Evolutionary conservation across 2,113 vertebrate genomes (phyloP).

Genomic region (Passer montanus): DNA sequence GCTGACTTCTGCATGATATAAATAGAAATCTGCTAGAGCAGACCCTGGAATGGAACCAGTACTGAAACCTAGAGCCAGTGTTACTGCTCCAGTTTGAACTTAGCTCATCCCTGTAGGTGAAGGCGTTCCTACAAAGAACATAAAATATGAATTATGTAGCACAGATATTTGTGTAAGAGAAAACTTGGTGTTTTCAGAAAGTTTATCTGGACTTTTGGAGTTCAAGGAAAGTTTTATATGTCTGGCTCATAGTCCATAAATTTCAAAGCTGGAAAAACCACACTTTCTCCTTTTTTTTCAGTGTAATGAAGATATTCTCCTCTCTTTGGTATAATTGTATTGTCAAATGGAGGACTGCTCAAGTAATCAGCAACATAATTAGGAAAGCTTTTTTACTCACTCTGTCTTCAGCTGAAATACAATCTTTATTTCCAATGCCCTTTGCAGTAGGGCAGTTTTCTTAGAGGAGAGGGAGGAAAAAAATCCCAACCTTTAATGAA

Average conservation of each 20-base stretch:
- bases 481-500: conserved; percentile 13
- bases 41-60: not conserved
- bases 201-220: conserved; percentile 1
- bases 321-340: conserved; percentile 55
- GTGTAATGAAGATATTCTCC: conserved; percentile 64
- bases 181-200: not conserved
- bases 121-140: not conserved
- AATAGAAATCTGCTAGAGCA: not conserved
- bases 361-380: conserved; percentile 72
- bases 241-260: conserved; percentile 6
- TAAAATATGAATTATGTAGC: not conserved
- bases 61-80: not conserved
- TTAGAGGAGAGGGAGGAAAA: not conserved
- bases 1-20: not conserved
- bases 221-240: conserved; percentile 41
- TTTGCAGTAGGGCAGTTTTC: conserved; percentile 39
- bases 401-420: conserved; percentile 51
- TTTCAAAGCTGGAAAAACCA: not conserved
- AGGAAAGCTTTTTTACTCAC: conserved; percentile 51
- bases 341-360: conserved; percentile 65
- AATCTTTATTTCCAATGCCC: conserved; percentile 50
- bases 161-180: not conserved
- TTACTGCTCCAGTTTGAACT: not conserved
- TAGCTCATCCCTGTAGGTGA: not conserved
- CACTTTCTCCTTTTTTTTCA: not conserved